Base-by-base conservation (phyloP, 1,140 invertebrate species). In the Helicoverpa zea region DNA sequence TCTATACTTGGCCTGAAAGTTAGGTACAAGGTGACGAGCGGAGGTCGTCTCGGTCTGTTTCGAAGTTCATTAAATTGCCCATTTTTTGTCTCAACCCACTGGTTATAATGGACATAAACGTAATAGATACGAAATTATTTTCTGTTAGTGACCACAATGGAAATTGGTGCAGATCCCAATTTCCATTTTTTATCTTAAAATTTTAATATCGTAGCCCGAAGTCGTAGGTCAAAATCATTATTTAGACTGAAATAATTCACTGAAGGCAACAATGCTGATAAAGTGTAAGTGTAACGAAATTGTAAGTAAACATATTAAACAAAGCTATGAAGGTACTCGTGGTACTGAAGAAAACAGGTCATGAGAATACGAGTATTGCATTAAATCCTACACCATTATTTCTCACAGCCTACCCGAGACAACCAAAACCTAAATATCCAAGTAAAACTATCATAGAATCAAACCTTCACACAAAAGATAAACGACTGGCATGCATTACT, bases 1-100 rank as follows among this genome's bases (percentile, higher is more conserved):
- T 70, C 54, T 68, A 18, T 78, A 56, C 35, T 70, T 79, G 76
- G 35, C 76, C 64, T 70, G 76, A 79, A 79, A 79, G 63, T 79
- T 79, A 16, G 54, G 79, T 30, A 74, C 79, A 80, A 80, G 79
- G 79, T 80, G 54, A 58, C 56, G 51, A 52, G 30, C 16, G n/a
- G 68, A 82, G 66, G 70, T 76, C 72, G 72, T 76, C 51, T 52
- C 77, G 72, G 81, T 76, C 72, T 80, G 63, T 80, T 68, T 80
- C 16, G 18, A 61, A 76, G 51, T 73, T 72, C 76, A 79, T 56
- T 58, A 70, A 47, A 68, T 70, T 79, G 59, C 13, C 16, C 76
- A 59, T 13, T 79, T 78, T 79, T 79, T 79, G 52, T 47, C 16
- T 79, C 4, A 18, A 35, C 16, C 52, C 16, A 43, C 51, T 66